phyloP scores from a whole-genome alignment of 2,113 vertebrate genomes.

The Atherinomorus stipes region DNA sequence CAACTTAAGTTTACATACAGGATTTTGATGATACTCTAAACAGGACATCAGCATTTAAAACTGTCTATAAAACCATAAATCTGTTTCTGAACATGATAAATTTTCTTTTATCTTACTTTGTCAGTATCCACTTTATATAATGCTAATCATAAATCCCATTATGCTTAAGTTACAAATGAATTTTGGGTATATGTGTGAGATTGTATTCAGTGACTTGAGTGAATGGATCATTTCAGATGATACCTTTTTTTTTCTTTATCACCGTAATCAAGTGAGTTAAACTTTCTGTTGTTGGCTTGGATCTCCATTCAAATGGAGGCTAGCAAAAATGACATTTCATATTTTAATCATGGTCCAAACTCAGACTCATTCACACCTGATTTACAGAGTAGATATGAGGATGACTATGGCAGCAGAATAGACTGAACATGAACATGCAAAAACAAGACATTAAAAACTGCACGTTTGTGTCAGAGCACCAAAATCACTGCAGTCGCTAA shows the following conservation, averaged over 20 bases:
- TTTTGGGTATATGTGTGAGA: too few relatives aligned
- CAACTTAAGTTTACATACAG: not conserved
- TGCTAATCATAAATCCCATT: too few relatives aligned
- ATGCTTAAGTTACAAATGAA: too few relatives aligned
- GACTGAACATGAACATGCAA: not conserved
- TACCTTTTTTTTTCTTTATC: too few relatives aligned
- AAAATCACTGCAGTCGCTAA: not conserved
- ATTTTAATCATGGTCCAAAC: not conserved
- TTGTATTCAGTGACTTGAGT: too few relatives aligned
- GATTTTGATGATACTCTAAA: not conserved
- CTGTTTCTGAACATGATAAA: too few relatives aligned
- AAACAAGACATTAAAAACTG: conserved; percentile 5
- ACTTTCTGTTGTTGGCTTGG: not conserved
- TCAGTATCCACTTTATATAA: too few relatives aligned
- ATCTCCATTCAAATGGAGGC: not conserved
- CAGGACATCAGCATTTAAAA: not conserved
- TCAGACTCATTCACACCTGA: not conserved
- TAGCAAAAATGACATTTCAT: not conserved
- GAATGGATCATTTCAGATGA: too few relatives aligned
- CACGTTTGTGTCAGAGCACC: conserved; percentile 4
- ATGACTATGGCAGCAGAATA: not conserved
- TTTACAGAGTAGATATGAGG: conserved; percentile 12
- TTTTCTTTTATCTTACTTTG: too few relatives aligned
- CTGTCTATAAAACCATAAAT: not conserved
- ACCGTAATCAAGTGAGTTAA: not conserved